Percentiles rank a stretch among this genome's conserved stretches.
Evolutionary conservation across 2,797 vertebrate genomes (phyloP).

Genomic region (Meda fulgida): DNA sequence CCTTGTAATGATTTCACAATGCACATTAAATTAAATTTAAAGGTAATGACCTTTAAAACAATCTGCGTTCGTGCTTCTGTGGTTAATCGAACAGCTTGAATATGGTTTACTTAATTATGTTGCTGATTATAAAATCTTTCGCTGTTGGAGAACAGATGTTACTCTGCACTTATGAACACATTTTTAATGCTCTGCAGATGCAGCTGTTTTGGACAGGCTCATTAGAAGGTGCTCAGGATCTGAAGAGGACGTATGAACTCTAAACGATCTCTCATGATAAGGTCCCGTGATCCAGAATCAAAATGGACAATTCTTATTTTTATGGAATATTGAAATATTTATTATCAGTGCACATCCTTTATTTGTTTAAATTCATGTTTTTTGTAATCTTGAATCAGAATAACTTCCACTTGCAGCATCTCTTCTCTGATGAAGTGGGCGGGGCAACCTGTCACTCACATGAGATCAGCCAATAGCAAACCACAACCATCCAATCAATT

Average conservation of each 20-base stretch:
- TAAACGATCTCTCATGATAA: not conserved
- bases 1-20: not conserved
- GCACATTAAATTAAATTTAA: not conserved
- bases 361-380: not conserved
- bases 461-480: no score
- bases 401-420: no score
- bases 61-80: not conserved
- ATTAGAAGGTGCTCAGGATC: not conserved
- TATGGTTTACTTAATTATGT: not conserved
- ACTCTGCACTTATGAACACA: not conserved
- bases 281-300: not conserved
- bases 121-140: not conserved
- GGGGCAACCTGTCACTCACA: no score
- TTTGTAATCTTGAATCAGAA: not conserved
- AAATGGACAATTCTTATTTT: not conserved
- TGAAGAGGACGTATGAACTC: not conserved
- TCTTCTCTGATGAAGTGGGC: not conserved
- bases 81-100: not conserved
- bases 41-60: not conserved
- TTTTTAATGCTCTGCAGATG: not conserved
- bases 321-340: not conserved
- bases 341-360: not conserved
- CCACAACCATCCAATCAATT: no score
- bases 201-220: not conserved
- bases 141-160: not conserved